Percentiles rank a stretch among this genome's conserved stretches.
Conservation (phyloP, 2,797 vertebrate genomes). For the Macrochelys suwanniensis region DNA sequence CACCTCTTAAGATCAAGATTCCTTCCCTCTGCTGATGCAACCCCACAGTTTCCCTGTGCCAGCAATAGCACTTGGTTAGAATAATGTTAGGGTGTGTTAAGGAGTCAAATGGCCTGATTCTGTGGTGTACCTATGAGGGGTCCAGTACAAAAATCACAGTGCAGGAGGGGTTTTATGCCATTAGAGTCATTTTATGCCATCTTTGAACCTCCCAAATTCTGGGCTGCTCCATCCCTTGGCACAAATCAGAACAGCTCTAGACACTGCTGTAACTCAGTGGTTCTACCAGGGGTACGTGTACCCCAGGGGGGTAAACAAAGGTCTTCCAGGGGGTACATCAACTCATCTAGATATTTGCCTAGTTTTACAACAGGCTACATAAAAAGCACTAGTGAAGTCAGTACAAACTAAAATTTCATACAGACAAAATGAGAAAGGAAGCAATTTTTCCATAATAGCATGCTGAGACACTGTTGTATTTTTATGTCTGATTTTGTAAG, state of each 20-base stretch:
- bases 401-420: no score
- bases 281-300: no score
- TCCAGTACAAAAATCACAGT: background rate
- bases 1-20: background rate
- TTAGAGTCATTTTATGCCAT: background rate
- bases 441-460: no score
- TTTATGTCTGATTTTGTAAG: no score
- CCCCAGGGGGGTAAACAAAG: no score
- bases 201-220: background rate
- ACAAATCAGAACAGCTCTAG: background rate
- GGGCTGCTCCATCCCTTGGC: background rate
- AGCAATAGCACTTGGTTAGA: background rate
- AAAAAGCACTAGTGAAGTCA: no score
- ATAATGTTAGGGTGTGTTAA: background rate
- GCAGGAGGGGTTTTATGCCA: background rate
- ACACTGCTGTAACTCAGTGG: background rate
- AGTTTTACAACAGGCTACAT: no score
- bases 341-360: no score
- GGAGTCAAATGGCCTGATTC: background rate
- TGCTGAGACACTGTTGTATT: no score
- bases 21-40: background rate
- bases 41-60: background rate
- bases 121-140: background rate
- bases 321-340: no score
- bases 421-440: no score